These are phyloP conservation scores for Rhinolophus sinicus DNA, from an alignment of 2,113 vertebrate species.

Conservation along the genomic window DNA sequence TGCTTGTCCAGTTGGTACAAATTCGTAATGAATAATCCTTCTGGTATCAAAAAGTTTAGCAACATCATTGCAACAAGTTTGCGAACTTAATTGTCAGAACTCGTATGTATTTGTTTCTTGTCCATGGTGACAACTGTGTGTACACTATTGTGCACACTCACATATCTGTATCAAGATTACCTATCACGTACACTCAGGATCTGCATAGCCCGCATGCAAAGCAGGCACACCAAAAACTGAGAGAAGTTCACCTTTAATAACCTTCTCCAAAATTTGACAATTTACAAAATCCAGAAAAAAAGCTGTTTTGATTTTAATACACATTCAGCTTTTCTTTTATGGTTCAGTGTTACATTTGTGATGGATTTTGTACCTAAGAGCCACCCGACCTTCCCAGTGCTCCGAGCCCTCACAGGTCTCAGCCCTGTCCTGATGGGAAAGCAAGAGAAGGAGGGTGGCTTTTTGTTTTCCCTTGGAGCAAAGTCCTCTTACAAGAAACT, in stretches of 20 bases:
- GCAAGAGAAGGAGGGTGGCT: background rate
- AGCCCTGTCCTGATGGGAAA: too few species aligned
- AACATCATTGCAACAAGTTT: too few species aligned
- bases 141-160: fast-evolving
- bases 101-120: background rate
- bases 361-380: background rate
- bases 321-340: background rate
- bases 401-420: background rate
- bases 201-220: fast-evolving
- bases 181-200: background rate
- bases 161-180: background rate
- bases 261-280: background rate
- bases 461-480: background rate
- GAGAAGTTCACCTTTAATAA: background rate
- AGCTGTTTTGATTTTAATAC: background rate
- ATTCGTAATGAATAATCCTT: too few species aligned
- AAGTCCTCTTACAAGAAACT: background rate
- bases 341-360: background rate
- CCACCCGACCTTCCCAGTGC: too few species aligned
- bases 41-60: too few species aligned
- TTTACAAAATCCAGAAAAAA: background rate
- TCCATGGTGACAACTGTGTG: background rate
- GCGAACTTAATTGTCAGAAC: too few species aligned
- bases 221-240: background rate
- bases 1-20: too few species aligned